Conservation (phyloP, 1,140 invertebrate species). For the Lepidurus arcticus region DNA sequence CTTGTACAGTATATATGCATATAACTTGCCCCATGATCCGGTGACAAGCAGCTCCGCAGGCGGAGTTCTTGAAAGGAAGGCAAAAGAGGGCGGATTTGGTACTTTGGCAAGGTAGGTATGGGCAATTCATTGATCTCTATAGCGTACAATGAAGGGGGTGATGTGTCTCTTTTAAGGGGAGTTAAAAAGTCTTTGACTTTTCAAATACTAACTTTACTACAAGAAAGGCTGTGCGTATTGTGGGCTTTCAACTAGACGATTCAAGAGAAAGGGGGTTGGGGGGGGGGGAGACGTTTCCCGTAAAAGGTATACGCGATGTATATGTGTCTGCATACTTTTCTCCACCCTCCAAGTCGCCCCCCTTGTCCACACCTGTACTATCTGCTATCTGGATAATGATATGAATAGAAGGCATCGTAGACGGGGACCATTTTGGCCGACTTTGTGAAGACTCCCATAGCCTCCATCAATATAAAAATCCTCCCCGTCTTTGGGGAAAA, state of each 20-base stretch:
- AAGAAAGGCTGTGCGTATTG: too few relatives aligned
- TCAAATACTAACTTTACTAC: background rate
- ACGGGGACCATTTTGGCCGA: background rate
- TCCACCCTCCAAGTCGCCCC: background rate
- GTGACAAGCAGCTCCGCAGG: too few relatives aligned
- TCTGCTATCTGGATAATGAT: slow-evolving; percentile 11
- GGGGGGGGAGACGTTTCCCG: background rate
- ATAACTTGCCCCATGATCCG: too few relatives aligned
- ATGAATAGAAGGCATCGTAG: background rate
- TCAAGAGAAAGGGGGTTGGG: background rate
- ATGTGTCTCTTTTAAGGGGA: slow-evolving; percentile 6
- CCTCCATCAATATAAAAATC: too few relatives aligned
- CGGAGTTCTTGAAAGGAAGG: background rate
- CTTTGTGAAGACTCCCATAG: background rate
- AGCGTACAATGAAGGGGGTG: background rate
- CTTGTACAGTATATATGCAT: too few relatives aligned
- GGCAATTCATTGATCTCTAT: background rate
- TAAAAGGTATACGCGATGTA: background rate
- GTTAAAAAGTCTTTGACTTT: slow-evolving; percentile 19
- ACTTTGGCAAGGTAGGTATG: background rate
- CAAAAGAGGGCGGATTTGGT: background rate
- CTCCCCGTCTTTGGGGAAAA: too few relatives aligned
- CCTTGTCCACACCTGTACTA: slow-evolving; percentile 13
- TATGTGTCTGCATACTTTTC: slow-evolving; percentile 19
- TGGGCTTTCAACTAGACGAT: background rate